These are phyloP conservation scores for Stenodema calcarata DNA, from an alignment of 2,888 invertebrate species.

Conservation along the genomic window DNA sequence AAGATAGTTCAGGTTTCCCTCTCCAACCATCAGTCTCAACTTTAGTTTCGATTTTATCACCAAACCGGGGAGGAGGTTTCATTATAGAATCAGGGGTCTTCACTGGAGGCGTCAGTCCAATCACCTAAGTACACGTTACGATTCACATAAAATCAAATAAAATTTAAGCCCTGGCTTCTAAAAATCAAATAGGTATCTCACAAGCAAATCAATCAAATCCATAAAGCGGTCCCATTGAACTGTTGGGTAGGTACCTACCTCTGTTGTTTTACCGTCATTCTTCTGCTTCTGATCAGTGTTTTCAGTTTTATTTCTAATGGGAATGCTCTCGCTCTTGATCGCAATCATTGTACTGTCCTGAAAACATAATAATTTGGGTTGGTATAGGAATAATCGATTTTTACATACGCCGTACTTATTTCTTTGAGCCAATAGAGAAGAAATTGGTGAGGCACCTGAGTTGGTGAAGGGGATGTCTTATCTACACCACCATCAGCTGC, in stretches of 20 bases:
- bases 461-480: neutral
- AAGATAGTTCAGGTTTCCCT: constrained; percentile 12
- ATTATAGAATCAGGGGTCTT: constrained; percentile 9
- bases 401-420: no score
- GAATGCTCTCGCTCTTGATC: constrained; percentile 16
- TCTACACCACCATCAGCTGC: neutral
- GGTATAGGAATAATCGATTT: no score
- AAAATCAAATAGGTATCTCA: no score
- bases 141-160: no score
- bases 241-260: neutral
- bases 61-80: constrained; percentile 9
- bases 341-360: constrained; percentile 34
- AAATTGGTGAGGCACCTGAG: neutral
- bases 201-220: no score
- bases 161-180: no score
- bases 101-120: constrained; percentile 2
- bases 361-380: no score
- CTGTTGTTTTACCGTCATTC: neutral
- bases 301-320: constrained; percentile 16
- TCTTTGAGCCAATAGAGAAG: no score
- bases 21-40: constrained; percentile 22
- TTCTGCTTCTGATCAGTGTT: neutral
- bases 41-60: constrained; percentile 15
- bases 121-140: neutral
- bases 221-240: no score